Conservation (phyloP, 1,140 invertebrate genomes). For the Neodiprion fabricii region DNA sequence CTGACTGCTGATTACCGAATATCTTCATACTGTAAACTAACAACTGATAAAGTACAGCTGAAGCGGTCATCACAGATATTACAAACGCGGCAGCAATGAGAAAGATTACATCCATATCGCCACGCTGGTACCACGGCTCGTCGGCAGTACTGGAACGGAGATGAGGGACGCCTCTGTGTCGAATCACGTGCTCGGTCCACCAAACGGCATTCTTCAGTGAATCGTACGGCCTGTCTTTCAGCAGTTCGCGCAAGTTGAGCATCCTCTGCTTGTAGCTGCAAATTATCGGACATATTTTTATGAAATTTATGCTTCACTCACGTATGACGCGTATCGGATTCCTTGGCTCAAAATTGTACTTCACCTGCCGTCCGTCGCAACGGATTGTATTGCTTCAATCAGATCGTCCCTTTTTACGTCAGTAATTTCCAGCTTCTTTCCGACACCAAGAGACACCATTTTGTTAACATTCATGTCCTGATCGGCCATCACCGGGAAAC, state of each 20-base stretch:
- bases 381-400: conserved; percentile 30
- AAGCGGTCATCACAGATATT: neutral
- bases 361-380: conserved; percentile 35
- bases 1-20: no score
- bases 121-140: conserved; percentile 48
- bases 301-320: neutral
- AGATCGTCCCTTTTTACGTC: conserved; percentile 24
- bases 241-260: conserved; percentile 31
- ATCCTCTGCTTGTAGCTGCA: conserved; percentile 49
- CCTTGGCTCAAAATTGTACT: neutral
- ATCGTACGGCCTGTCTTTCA: conserved; percentile 55
- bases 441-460: conserved; percentile 33
- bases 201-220: conserved; percentile 56
- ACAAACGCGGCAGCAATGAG: conserved; percentile 26
- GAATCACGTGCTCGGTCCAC: conserved; percentile 66
- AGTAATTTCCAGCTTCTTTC: conserved; percentile 27
- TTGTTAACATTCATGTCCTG: conserved; percentile 37
- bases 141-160: conserved; percentile 48
- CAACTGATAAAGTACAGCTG: no score
- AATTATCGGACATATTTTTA: neutral
- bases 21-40: no score
- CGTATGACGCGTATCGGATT: neutral
- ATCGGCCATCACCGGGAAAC: conserved; percentile 51
- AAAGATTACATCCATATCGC: conserved; percentile 43
- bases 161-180: conserved; percentile 60